A percentile compares a stretch with the other conserved stretches of the same genome.
Evolutionary conservation across 2,888 invertebrate species (phyloP).

Genomic region (Callinectes sapidus): DNA sequence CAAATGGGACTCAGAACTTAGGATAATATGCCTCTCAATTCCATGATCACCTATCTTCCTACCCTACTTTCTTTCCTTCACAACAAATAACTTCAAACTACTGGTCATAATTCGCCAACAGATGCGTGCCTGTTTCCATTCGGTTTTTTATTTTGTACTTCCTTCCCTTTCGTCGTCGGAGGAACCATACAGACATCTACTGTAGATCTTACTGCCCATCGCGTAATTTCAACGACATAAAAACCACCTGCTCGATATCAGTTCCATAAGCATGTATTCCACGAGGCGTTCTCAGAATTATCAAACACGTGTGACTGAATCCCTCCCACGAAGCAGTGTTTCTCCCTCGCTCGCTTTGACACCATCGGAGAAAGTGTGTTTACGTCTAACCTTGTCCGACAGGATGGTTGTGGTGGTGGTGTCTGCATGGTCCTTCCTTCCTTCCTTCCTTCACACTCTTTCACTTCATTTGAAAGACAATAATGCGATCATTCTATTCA

Average conservation of each 20-base stretch:
- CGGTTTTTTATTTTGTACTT: background rate
- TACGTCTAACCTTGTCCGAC: background rate
- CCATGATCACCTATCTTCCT: background rate
- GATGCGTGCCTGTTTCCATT: background rate
- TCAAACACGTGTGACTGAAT: background rate
- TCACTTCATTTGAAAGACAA: background rate
- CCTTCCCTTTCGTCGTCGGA: background rate
- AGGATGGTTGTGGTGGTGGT: background rate
- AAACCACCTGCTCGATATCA: background rate
- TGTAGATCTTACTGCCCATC: background rate
- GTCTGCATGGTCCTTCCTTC: background rate
- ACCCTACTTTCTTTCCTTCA: background rate
- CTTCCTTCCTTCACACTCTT: background rate
- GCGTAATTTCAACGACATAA: background rate
- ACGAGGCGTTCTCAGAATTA: background rate
- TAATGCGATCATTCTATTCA: no score
- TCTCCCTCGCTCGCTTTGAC: background rate
- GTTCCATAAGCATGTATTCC: background rate
- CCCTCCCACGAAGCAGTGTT: background rate
- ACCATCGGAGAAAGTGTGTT: background rate
- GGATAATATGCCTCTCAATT: background rate
- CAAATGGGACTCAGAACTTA: background rate
- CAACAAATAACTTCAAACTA: background rate
- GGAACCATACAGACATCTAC: background rate
- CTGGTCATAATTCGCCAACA: background rate